phyloP scores from a whole-genome alignment of 1,140 invertebrate genomes.

The Eriocheir sinensis region DNA sequence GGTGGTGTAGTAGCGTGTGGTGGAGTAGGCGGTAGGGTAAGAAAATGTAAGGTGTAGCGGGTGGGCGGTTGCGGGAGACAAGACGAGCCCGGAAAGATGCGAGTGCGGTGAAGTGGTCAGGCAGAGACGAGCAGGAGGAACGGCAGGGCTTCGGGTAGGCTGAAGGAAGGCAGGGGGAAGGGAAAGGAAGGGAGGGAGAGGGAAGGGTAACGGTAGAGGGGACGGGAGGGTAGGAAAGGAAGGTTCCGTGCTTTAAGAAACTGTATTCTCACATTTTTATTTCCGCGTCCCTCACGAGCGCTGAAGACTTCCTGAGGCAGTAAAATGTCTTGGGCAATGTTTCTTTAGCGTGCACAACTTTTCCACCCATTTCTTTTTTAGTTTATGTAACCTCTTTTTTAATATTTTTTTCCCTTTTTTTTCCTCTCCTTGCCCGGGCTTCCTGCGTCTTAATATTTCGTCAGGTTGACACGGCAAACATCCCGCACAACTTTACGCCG shows the following conservation, averaged over 20 bases:
- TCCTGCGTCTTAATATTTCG: slow-evolving; percentile 4
- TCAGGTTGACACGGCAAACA: neutral
- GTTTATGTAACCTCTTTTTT: slow-evolving; percentile 26
- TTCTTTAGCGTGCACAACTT: slow-evolving; percentile 15
- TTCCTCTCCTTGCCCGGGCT: too few relatives aligned
- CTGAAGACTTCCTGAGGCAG: slow-evolving; percentile 1
- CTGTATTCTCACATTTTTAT: slow-evolving; percentile 26
- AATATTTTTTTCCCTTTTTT: too few relatives aligned
- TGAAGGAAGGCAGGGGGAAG: neutral
- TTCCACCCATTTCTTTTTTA: slow-evolving; percentile 14
- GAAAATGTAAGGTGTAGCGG: too few relatives aligned
- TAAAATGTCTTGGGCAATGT: slow-evolving; percentile 16
- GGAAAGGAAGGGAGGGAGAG: neutral
- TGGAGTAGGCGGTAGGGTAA: too few relatives aligned
- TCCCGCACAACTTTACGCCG: neutral
- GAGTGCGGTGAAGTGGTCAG: too few relatives aligned
- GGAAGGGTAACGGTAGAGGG: too few relatives aligned
- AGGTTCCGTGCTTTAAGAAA: neutral
- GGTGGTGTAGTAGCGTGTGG: too few relatives aligned
- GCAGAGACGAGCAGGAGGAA: too few relatives aligned
- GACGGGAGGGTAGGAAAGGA: too few relatives aligned
- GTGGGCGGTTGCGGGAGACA: too few relatives aligned
- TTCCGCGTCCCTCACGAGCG: neutral
- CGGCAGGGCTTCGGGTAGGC: neutral
- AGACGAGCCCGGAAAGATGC: too few relatives aligned